Percentiles rank a stretch among this genome's conserved stretches.
These are phyloP conservation scores for Stenurella melanura DNA, from an alignment of 2,888 invertebrate genomes.

Conservation along the genomic window DNA sequence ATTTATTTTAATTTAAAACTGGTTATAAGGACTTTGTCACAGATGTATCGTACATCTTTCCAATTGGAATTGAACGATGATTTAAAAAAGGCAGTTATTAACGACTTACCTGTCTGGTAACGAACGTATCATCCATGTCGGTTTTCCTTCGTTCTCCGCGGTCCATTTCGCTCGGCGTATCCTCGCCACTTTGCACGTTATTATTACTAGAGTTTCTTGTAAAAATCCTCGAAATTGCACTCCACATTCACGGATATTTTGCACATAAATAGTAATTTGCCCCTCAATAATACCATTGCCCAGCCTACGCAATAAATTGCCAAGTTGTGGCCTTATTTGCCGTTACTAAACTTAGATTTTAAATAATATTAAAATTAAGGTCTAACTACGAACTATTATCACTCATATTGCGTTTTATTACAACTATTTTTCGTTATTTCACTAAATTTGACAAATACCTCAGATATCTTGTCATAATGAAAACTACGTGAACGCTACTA, in stretches of 20 bases:
- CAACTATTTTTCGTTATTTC: constrained; percentile 55
- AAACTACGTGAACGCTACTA: constrained; percentile 61
- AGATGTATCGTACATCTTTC: neutral
- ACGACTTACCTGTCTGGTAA: constrained; percentile 79
- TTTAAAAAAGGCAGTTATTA: constrained; percentile 29
- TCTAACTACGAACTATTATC: constrained; percentile 60
- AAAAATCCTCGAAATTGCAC: constrained; percentile 72
- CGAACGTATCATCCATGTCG: constrained; percentile 81
- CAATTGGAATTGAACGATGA: constrained; percentile 26
- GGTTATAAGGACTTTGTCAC: neutral
- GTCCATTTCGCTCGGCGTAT: constrained; percentile 66
- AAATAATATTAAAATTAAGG: constrained; percentile 43
- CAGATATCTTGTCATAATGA: constrained; percentile 69
- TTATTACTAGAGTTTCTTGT: constrained; percentile 68
- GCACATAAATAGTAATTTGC: constrained; percentile 66
- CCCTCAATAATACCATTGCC: constrained; percentile 72
- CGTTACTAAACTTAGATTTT: constrained; percentile 29
- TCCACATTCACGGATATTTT: constrained; percentile 71
- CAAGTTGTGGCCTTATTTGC: constrained; percentile 36
- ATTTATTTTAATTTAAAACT: neutral
- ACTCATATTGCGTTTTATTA: constrained; percentile 56
- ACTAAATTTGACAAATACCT: constrained; percentile 66
- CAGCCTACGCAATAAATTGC: constrained; percentile 62
- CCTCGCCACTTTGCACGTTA: constrained; percentile 64
- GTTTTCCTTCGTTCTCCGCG: constrained; percentile 72